Base-by-base conservation (phyloP, 2,113 vertebrate genomes). In the Tupaia chinensis region DNA sequence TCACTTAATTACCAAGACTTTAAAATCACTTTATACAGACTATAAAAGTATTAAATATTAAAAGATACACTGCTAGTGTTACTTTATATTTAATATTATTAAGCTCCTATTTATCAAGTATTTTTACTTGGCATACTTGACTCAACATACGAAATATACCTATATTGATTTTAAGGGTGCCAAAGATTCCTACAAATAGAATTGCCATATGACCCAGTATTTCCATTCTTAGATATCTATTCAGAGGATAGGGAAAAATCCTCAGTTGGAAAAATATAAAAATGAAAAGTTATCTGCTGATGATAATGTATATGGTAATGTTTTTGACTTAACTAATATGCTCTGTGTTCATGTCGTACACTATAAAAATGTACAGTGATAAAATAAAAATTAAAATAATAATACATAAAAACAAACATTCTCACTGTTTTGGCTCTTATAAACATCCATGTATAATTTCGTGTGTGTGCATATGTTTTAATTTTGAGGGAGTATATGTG, bases 151-250 rank as follows among this genome's bases (percentile, higher is more conserved):
- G 22, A 53, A 76, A 69, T 87, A 78, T 78, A 76, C 68, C 27
- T 76, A n/a, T 89, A 76, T 63, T 72, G 23, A 86, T 95, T 97
- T 94, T 76, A 95, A 87, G 19, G 20, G 73, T 66, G 20, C 20
- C 10, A 87, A 12, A 72, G 54, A 89, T 70, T 16, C 23, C 44
- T 44, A 44, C 44, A 44, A 44, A 44, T 44, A 44, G 44, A 44
- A 44, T 44, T 44, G 44, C 44, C 5, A 5, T 44, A 44, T 44
- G 44, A 44, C 44, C 44, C 44, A 44, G 44, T 44, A 44, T 44
- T 44, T 44, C 44, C 44, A 44, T 5, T 44, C 44, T 44, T 44
- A 44, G 44, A 44, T 44, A 44, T 44, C 44, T 5, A 44, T 44
- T 44, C 44, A 44, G 44, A 44, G 3, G 5, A n/a, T n/a, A n/a